These are phyloP conservation scores for Mythimna impura DNA, from an alignment of 2,888 invertebrate species.

Conservation along the genomic window DNA sequence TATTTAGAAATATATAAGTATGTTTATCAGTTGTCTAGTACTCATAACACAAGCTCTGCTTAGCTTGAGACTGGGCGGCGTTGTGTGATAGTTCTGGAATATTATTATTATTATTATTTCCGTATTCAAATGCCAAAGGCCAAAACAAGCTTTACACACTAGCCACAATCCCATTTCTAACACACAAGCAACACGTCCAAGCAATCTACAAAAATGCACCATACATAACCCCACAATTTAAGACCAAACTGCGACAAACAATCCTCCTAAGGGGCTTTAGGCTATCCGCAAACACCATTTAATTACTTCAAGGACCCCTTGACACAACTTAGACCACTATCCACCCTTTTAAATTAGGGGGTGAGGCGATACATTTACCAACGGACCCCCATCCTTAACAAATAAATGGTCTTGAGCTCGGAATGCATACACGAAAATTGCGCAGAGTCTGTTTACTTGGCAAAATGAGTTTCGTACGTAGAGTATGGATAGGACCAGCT, in stretches of 20 bases:
- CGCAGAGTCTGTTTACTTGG: slow-evolving; percentile 55
- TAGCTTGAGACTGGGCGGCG: no score
- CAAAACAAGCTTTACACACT: not conserved
- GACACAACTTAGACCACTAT: slow-evolving; percentile 47
- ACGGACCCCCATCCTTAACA: slow-evolving; percentile 56
- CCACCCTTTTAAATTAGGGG: slow-evolving; percentile 52
- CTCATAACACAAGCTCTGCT: no score
- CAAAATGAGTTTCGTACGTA: slow-evolving; percentile 54
- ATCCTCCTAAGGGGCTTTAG: slow-evolving; percentile 10
- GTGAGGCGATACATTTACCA: slow-evolving; percentile 57
- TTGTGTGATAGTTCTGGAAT: no score
- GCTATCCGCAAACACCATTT: slow-evolving; percentile 42
- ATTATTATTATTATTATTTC: no score
- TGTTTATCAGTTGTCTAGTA: no score
- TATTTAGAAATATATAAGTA: no score
- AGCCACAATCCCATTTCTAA: not conserved
- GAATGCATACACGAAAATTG: slow-evolving; percentile 61
- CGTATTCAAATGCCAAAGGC: no score
- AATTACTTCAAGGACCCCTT: slow-evolving; percentile 52
- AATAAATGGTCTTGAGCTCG: slow-evolving; percentile 58
- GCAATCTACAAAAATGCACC: slow-evolving; percentile 17
- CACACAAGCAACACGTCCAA: not conserved
- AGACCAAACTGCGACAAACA: not conserved
- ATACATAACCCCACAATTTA: not conserved
- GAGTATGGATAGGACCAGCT: slow-evolving; percentile 32